These are phyloP conservation scores for rat (Rattus norvegicus) DNA, from an alignment of 2,113 vertebrate genomes.

Conservation along the genomic window DNA sequence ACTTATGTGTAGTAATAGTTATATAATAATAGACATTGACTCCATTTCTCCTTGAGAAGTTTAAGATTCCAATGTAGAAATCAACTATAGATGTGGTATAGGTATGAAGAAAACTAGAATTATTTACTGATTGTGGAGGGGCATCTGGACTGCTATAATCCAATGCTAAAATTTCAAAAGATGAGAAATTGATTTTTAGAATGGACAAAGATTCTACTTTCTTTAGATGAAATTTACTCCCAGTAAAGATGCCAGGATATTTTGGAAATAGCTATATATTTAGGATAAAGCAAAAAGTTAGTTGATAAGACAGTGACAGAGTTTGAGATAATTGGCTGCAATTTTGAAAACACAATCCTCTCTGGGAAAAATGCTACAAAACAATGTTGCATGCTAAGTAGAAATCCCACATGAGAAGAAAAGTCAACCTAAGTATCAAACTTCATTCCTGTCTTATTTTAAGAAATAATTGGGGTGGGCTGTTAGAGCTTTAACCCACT, in stretches of 20 bases:
- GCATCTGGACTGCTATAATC: neutral
- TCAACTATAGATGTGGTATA: neutral
- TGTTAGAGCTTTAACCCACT: neutral
- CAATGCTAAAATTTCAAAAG: neutral
- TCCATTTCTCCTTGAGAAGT: neutral
- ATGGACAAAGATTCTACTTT: neutral
- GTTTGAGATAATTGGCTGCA: neutral
- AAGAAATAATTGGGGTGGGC: neutral
- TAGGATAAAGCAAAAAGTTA: neutral
- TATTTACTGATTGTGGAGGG: accelerated
- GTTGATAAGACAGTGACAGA: neutral
- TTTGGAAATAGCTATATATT: neutral
- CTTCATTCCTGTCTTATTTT: neutral
- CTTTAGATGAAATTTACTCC: neutral
- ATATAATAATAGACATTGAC: neutral
- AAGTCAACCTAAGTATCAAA: neutral
- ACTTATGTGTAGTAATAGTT: too few relatives aligned
- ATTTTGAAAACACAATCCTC: neutral
- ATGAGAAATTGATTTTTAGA: neutral
- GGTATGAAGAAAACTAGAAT: neutral
- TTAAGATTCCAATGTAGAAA: neutral
- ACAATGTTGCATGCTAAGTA: neutral
- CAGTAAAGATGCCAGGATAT: neutral
- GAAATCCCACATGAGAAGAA: neutral
- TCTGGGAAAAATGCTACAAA: neutral